Base-by-base conservation (phyloP, 1,140 invertebrate genomes). In the Uloborus diversus region DNA sequence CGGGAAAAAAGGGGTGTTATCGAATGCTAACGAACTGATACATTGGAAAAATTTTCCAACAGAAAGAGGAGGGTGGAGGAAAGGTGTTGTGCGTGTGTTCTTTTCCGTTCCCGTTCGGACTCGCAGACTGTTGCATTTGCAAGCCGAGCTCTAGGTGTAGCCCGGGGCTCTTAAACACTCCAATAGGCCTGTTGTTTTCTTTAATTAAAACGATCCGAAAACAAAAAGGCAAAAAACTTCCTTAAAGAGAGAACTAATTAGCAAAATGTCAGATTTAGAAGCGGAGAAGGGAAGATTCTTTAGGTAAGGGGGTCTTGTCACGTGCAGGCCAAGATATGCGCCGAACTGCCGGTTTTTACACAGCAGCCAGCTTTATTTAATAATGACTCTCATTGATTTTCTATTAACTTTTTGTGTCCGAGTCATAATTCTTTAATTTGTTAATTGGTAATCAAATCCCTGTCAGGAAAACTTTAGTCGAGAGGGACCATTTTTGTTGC, bases 341-440 rank as follows among this genome's bases (percentile, higher is more conserved):
- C 37, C 42, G 71, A 64, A 64, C 30, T 2, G 23, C 1, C 4
- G 27, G 37, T 79, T 69, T 79, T 69, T 79, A 61, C 65, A 53
- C 49, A 27, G 13, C 35, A 61, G 76, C 76, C 35, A 61, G 76
- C 76, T 79, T n/a, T 79, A 69, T 79, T 79, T 59, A 79, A 79
- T 79, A 79, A 79, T 79, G 68, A 47, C 76, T 32, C 27, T 30
- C 65, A 79, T 79, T 79, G 76, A 79, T 79, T 79, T 79, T 79
- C 76, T 79, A 79, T 79, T 79, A 79, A 79, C 76, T 79, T 79
- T 79, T 79, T 79, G 76, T 69, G 76, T 69, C 64, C 76, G 61
- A 75, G 49, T 78, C 73, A 65, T 78, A 78, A 79, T 79, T 79
- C 76, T 79, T 79, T 79, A 79, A 79, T 79, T 79, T 79, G 76